Evolutionary conservation across 2,888 invertebrate genomes (phyloP).

Genomic region (Priocnemis perturbator): DNA sequence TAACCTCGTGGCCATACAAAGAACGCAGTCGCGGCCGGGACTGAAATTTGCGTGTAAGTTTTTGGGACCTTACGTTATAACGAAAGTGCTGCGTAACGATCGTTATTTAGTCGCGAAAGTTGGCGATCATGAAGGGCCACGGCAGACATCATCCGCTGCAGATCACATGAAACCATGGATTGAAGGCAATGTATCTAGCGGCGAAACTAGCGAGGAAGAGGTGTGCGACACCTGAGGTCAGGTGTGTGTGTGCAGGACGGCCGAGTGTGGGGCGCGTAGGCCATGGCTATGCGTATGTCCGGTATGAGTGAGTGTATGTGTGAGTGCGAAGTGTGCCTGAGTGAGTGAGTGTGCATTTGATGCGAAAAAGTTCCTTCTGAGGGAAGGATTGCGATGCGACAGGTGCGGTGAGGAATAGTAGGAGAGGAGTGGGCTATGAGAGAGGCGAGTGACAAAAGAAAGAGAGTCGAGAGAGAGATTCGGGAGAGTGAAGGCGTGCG

Average conservation of each 20-base stretch:
- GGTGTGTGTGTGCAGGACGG: slow-evolving; percentile 9
- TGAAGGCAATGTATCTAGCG: neutral
- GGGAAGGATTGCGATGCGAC: no score
- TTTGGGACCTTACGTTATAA: neutral
- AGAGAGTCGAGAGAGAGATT: no score
- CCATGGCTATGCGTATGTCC: no score
- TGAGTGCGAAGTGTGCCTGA: no score
- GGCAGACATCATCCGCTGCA: neutral
- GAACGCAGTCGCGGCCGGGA: neutral
- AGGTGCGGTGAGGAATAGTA: no score
- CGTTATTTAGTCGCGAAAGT: neutral
- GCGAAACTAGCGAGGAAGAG: neutral
- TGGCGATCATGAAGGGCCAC: neutral
- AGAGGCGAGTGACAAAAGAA: no score
- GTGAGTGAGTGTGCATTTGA: no score
- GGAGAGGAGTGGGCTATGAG: no score
- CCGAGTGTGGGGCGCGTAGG: neutral
- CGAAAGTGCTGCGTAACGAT: neutral
- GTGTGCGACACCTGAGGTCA: neutral
- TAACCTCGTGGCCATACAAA: neutral
- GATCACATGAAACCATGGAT: slow-evolving; percentile 12
- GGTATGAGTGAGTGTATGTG: no score
- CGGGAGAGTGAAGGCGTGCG: no score
- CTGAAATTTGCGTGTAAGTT: no score
- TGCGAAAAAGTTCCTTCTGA: no score